Evolutionary conservation across 2,888 invertebrate species (phyloP).

Genomic region (Callinectes sapidus): DNA sequence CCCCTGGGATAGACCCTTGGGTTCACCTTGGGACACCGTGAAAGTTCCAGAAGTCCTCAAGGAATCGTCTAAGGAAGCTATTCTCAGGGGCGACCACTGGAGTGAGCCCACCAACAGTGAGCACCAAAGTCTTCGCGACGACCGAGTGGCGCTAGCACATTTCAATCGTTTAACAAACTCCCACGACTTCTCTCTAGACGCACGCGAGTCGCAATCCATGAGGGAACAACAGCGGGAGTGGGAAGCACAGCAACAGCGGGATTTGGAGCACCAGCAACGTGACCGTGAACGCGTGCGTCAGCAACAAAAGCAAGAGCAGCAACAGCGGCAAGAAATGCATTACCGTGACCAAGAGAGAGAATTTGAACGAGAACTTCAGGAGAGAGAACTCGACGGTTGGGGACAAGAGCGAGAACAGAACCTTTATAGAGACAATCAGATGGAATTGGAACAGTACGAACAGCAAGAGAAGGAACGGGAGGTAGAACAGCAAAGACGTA

Average conservation of each 20-base stretch:
- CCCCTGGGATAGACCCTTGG: conserved; percentile 64
- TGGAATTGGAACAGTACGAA: conserved; percentile 38
- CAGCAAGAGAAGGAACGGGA: conserved; percentile 32
- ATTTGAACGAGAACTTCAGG: conserved; percentile 42
- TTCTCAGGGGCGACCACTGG: conserved; percentile 46
- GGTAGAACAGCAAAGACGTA: conserved; percentile 10
- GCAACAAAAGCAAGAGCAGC: conserved; percentile 29
- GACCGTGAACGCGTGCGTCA: conserved; percentile 36
- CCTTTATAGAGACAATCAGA: conserved; percentile 43
- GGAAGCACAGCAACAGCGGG: conserved; percentile 41
- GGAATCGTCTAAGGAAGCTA: conserved; percentile 46
- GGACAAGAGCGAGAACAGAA: conserved; percentile 47
- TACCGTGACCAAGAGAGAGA: conserved; percentile 47
- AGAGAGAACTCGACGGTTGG: conserved; percentile 45
- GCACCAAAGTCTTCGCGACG: conserved; percentile 28
- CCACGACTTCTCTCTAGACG: conserved; percentile 52
- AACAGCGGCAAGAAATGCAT: conserved; percentile 26
- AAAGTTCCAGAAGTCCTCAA: conserved; percentile 33
- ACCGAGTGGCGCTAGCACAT: conserved; percentile 1
- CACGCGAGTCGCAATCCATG: conserved; percentile 44
- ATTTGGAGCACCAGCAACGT: conserved; percentile 46
- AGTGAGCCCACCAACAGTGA: conserved; percentile 31
- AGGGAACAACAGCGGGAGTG: conserved; percentile 53
- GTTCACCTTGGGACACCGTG: conserved; percentile 57
- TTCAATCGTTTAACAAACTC: conserved; percentile 34